These are phyloP conservation scores for Drosophila siamana DNA, from an alignment of 2,888 invertebrate species.

Conservation along the genomic window DNA sequence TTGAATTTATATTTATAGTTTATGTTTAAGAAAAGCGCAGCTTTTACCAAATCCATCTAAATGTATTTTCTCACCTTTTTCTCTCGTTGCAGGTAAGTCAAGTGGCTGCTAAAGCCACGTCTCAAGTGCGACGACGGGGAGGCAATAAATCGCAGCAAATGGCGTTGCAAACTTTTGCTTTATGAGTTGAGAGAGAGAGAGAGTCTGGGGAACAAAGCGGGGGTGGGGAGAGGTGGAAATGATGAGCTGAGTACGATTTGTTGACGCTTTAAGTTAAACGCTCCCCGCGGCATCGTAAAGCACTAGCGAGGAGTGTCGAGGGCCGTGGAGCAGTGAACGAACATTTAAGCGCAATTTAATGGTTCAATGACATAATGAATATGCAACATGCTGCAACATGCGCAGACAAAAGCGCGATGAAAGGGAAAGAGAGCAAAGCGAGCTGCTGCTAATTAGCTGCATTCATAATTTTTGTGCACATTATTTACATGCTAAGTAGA, in stretches of 20 bases:
- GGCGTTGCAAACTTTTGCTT: slow-evolving; percentile 54
- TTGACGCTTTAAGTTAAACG: slow-evolving; percentile 77
- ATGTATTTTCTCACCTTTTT: slow-evolving; percentile 33
- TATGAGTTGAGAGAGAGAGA: too few relatives aligned
- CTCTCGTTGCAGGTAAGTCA: slow-evolving; percentile 77
- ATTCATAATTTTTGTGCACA: slow-evolving; percentile 79
- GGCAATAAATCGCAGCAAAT: slow-evolving; percentile 72
- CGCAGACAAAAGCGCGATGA: slow-evolving; percentile 25
- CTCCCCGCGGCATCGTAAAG: slow-evolving; percentile 73
- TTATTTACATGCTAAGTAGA: slow-evolving; percentile 79
- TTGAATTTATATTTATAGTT: background rate
- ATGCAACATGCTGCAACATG: slow-evolving; percentile 59
- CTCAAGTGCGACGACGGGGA: slow-evolving; percentile 40
- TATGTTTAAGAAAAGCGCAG: background rate
- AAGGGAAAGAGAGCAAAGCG: slow-evolving; percentile 8
- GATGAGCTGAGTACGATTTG: slow-evolving; percentile 62
- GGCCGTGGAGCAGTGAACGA: slow-evolving; percentile 47
- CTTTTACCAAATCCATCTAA: slow-evolving; percentile 21
- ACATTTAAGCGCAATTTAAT: slow-evolving; percentile 80
- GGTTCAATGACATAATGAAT: slow-evolving; percentile 84
- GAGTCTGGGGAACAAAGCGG: slow-evolving; percentile 6
- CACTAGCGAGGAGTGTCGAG: slow-evolving; percentile 20
- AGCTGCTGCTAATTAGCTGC: slow-evolving; percentile 76
- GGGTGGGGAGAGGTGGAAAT: background rate
- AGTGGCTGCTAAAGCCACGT: slow-evolving; percentile 36